A percentile compares a stretch with the other conserved stretches of the same genome.
phyloP scores from a whole-genome alignment of 1,140 invertebrate genomes.

The Apis mellifera region DNA sequence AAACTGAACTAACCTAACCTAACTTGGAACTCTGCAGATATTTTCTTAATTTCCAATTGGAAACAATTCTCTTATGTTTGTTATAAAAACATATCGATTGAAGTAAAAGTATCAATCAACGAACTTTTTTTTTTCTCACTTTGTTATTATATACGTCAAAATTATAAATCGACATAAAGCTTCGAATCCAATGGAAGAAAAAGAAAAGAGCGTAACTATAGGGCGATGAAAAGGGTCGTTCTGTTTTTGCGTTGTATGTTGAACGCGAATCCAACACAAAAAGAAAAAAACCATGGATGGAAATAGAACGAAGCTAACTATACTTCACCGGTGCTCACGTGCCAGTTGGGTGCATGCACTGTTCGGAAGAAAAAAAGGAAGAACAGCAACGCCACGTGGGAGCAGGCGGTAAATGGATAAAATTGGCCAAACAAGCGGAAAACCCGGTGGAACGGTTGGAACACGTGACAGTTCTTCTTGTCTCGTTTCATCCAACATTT shows the following conservation, averaged over 20 bases:
- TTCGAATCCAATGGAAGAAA: background rate
- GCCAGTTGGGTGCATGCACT: slow-evolving; percentile 19
- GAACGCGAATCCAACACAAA: slow-evolving; percentile 24
- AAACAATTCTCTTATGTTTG: no score
- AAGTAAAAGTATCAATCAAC: no score
- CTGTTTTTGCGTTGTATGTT: slow-evolving; percentile 37
- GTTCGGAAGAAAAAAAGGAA: slow-evolving; percentile 20
- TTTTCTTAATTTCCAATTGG: no score
- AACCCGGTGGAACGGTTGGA: background rate
- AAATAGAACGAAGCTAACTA: slow-evolving; percentile 49
- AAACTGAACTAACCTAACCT: no score
- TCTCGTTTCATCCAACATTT: background rate
- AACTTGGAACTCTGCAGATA: no score
- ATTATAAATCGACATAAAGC: background rate
- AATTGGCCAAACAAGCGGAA: slow-evolving; percentile 59
- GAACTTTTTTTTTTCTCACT: no score
- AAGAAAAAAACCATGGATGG: slow-evolving; percentile 49
- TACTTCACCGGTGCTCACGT: background rate
- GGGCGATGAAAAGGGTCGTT: background rate
- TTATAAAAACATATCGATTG: no score
- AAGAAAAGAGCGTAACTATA: background rate
- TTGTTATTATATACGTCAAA: no score
- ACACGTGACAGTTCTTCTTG: background rate
- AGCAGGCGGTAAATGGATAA: slow-evolving; percentile 46
- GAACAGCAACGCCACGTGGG: slow-evolving; percentile 2